Percentiles rank a stretch among this genome's conserved stretches.
Conservation (phyloP, 2,113 vertebrate species). For the Cranoglanis bouderius region DNA sequence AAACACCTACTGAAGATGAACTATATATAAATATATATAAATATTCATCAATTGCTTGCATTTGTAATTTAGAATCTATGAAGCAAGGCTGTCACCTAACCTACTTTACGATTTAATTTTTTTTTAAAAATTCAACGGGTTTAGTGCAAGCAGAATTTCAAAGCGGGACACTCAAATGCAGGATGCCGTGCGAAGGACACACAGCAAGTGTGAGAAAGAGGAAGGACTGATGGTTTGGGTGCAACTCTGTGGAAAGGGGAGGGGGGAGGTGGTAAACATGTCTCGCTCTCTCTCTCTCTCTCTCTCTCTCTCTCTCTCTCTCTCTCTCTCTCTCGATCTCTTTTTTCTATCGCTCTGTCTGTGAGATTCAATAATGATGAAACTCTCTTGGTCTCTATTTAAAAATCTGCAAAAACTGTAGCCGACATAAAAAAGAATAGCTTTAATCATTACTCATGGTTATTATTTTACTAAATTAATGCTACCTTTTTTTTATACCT, state of each 20-base stretch:
- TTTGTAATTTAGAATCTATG: not conserved
- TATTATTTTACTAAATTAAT: not conserved
- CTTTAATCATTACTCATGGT: not conserved
- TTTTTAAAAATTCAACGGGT: not conserved
- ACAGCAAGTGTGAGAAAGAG: conserved; percentile 53
- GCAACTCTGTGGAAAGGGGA: conserved; percentile 52
- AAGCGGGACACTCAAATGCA: not conserved
- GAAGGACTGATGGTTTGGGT: conserved; percentile 46
- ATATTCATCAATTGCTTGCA: not conserved
- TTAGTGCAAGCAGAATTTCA: conserved; percentile 2
- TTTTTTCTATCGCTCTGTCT: not conserved
- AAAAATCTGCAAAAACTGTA: not conserved
- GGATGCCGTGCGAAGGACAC: conserved; percentile 39
- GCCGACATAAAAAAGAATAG: not conserved
- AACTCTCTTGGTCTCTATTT: not conserved
- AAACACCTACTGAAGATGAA: not conserved
- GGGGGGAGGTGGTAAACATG: conserved; percentile 45
- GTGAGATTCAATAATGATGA: not conserved
- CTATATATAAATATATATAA: not conserved
- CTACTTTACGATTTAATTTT: not conserved
- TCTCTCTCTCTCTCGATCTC: not conserved
- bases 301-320: not conserved
- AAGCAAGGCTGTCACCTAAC: not conserved
- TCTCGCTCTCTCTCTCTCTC: not conserved
- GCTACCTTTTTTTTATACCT: not conserved